phyloP scores from a whole-genome alignment of 2,797 vertebrate genomes.

The Silurus lanzhouensis region DNA sequence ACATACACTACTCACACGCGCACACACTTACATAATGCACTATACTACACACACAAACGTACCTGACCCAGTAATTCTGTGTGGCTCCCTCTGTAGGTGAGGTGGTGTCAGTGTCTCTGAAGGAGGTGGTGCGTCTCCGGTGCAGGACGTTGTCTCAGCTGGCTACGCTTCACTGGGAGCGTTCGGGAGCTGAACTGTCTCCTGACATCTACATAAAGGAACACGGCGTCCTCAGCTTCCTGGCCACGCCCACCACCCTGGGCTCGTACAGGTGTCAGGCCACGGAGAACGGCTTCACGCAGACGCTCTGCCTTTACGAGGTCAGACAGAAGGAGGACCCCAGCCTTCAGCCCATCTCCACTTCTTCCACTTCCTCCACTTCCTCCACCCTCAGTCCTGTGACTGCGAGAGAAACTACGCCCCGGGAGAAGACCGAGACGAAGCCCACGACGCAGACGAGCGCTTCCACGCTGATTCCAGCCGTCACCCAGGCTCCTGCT shows the following conservation, averaged over 20 bases:
- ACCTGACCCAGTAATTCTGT: background rate
- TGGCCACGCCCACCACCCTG: constrained; percentile 70
- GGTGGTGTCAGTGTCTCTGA: constrained; percentile 67
- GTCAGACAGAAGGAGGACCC: constrained; percentile 66
- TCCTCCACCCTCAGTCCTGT: background rate
- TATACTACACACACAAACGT: too few species aligned
- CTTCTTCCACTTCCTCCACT: background rate
- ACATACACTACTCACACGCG: too few species aligned
- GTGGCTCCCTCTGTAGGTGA: constrained; percentile 56
- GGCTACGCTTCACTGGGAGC: constrained; percentile 71
- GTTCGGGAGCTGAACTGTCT: constrained; percentile 66
- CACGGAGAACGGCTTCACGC: constrained; percentile 70
- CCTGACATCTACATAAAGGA: constrained; percentile 67
- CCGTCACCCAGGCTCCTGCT: background rate
- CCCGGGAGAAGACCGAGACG: constrained; percentile 6
- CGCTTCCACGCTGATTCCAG: background rate
- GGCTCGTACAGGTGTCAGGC: constrained; percentile 74
- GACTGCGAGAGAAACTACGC: background rate
- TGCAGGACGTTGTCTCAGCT: constrained; percentile 65
- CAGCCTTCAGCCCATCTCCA: constrained; percentile 9
- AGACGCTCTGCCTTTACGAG: constrained; percentile 67
- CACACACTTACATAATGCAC: background rate
- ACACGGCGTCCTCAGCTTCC: constrained; percentile 70
- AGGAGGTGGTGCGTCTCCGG: constrained; percentile 70
- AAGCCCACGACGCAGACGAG: constrained; percentile 15